Evolutionary conservation across 92 coral and sea anemone genomes (phyloP), one percentile per base, ranked within the genome.

Genomic region (Umimayanthus chanpuru): DNA sequence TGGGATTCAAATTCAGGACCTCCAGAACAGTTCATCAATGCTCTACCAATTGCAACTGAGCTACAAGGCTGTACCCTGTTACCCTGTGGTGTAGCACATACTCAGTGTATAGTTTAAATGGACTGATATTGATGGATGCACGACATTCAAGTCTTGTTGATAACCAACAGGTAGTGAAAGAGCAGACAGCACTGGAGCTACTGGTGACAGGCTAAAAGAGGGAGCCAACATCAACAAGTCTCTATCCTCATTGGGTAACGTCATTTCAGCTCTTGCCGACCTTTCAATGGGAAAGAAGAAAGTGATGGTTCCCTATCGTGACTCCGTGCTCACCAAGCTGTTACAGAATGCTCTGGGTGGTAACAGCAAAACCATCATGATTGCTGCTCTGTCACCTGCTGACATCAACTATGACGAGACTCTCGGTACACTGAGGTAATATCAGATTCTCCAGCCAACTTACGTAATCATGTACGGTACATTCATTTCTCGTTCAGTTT

Each of bases 221-320:
- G 99, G 99, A 14, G 99, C 99, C 50, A 97, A 97, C 95, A 97
- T 97, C 92, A 97, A 97, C 92, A 97, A 97, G 81, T 95, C 98
- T 66, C 79, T 97, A 36, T 97, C 99, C 23, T 98, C 99, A 20
- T 90, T 97, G 85, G 99, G 99, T 61, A 97, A 97, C 79, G 99
- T 97, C 50, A 97, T 97, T 73, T 97, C 99, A 11, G 98, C 99
- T 28, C 85, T 97, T 66, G 99, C 99, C 75, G 99, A 97, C 81
- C 90, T 97, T 80, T 97, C 99, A 67, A 95, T 95, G 98, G 99
- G 99, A 16, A 97, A 97, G 90, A 97, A 97, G 91, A 97, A 97
- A 56, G 99, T 97, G 14, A 32, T 97, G 95, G 99, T 97, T 11
- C 99, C 99, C 7, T 97, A 95, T 76, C 98, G 99, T 41, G 99